phyloP scores from a whole-genome alignment of 35 echinoderm and acorn worm genomes.

The Heliocidaris tuberculata region DNA sequence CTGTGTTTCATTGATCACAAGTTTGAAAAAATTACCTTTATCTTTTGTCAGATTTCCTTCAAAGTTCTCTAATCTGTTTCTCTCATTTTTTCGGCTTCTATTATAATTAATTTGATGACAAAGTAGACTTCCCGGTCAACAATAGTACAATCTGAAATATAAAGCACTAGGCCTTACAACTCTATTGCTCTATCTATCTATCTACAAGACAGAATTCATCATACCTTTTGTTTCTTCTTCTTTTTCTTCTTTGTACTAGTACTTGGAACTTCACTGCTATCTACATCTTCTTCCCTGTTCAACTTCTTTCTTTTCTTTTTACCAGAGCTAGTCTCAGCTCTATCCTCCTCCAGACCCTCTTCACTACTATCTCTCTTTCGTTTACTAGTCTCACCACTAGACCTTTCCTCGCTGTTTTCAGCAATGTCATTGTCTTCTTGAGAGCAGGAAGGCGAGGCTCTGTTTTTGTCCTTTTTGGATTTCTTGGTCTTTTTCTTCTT shows the following conservation, averaged over 20 bases:
- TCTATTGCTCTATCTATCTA: not conserved
- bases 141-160: too few relatives aligned
- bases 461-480: slow-evolving; percentile 37
- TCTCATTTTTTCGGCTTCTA: too few relatives aligned
- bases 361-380: slow-evolving; percentile 11
- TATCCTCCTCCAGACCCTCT: slow-evolving; percentile 26
- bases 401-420: not conserved
- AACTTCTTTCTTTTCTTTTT: slow-evolving; percentile 6
- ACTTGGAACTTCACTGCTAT: not conserved
- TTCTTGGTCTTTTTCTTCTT: slow-evolving; percentile 46
- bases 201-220: not conserved
- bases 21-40: too few relatives aligned
- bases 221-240: slow-evolving; percentile 4
- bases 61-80: too few relatives aligned
- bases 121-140: too few relatives aligned
- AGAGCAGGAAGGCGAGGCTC: not conserved
- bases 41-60: too few relatives aligned
- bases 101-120: too few relatives aligned
- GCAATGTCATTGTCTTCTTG: not conserved
- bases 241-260: slow-evolving; percentile 17
- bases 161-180: too few relatives aligned
- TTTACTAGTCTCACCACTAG: slow-evolving; percentile 30
- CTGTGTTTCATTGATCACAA: too few relatives aligned
- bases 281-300: not conserved
- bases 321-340: slow-evolving; percentile 5